phyloP scores from a whole-genome alignment of 2,797 vertebrate genomes.

The Anas flavirostris region DNA sequence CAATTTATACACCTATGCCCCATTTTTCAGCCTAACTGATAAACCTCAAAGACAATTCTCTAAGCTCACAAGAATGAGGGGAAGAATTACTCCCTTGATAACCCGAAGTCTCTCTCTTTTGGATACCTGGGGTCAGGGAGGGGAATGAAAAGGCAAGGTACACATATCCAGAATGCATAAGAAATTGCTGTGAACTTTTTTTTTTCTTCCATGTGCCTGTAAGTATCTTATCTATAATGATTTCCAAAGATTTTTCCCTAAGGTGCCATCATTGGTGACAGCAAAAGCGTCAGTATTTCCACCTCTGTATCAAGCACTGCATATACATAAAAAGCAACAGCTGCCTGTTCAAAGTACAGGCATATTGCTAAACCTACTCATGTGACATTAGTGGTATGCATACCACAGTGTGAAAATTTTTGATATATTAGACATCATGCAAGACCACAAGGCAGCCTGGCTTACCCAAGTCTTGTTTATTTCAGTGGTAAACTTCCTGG shows the following conservation, averaged over 20 bases:
- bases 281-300: neutral
- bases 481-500: neutral
- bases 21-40: neutral
- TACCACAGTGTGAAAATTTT: neutral
- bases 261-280: neutral
- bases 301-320: neutral
- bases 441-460: neutral
- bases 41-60: neutral
- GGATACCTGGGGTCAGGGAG: neutral
- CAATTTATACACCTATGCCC: accelerated
- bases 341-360: neutral
- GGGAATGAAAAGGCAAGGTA: neutral
- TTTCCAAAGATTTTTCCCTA: neutral
- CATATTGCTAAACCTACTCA: neutral
- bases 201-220: neutral
- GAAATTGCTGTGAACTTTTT: neutral
- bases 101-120: neutral
- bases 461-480: neutral
- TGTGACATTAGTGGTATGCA: neutral
- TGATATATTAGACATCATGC: neutral
- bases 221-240: accelerated
- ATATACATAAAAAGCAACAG: neutral
- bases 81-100: neutral
- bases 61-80: neutral
- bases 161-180: neutral